Percentiles rank a stretch among this genome's conserved stretches.
Evolutionary conservation across 1,140 invertebrate genomes (phyloP).

Genomic region (Zophobas atratus): DNA sequence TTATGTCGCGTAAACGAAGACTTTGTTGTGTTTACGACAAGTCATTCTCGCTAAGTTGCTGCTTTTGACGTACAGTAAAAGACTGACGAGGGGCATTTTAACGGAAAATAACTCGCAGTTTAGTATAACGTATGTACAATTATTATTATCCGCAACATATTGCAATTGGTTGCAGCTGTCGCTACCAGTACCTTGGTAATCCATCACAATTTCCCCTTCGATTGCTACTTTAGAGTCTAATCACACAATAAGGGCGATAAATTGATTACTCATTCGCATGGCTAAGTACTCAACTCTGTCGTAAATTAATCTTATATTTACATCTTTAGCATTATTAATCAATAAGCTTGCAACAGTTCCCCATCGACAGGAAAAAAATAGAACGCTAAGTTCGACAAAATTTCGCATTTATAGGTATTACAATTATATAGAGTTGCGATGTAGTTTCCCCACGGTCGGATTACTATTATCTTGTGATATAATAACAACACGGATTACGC

Average conservation of each 20-base stretch:
- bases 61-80: conserved; percentile 30
- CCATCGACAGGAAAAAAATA: no score
- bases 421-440: conserved; percentile 19
- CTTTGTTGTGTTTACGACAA: conserved; percentile 14
- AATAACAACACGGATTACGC: conserved; percentile 42
- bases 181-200: conserved; percentile 24
- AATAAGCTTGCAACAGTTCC: no score
- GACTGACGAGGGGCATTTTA: conserved; percentile 30
- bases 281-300: conserved; percentile 1
- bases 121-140: conserved; percentile 41
- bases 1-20: background rate
- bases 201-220: conserved; percentile 34
- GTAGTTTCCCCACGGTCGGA: conserved; percentile 19
- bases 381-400: no score
- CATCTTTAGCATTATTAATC: background rate
- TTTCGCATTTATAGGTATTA: background rate
- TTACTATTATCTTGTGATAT: conserved; percentile 39
- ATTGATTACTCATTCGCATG: conserved; percentile 24
- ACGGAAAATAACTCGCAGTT: conserved; percentile 16
- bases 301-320: conserved; percentile 8
- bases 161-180: conserved; percentile 41
- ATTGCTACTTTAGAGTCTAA: conserved; percentile 42
- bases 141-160: conserved; percentile 30
- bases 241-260: conserved; percentile 16
- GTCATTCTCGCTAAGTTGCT: conserved; percentile 11